Evolutionary conservation across 2,888 invertebrate species (phyloP), one percentile per base, ranked within the genome.

Genomic region (Dermolepida albohirtum): DNA sequence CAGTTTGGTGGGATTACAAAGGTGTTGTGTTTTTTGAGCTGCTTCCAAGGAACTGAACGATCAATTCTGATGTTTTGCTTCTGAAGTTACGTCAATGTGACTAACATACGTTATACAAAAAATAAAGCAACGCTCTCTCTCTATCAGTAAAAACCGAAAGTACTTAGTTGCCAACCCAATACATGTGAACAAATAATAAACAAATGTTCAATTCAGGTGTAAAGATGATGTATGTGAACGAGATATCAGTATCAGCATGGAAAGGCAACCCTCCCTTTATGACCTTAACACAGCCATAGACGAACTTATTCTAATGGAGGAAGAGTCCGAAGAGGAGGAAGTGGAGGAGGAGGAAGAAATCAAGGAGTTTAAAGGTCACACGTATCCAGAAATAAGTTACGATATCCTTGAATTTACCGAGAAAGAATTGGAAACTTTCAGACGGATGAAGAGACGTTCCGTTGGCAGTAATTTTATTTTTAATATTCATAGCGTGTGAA

Each of bases 301-400:
- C 7, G n/a, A 44, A 2, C 14, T 47, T 5, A 59, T 39, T 4
- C 8, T 41, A 4, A 50, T 44, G 16, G 57, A 50, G n/a, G 66
- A 66, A 11, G 50, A 39, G 1, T 39, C 49, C 2, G 66, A 27
- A 6, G 29, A 41, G 5, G 59, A 41, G 11, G 66, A 34, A n/a
- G 57, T 50, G 7, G 49, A 49, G 22, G 51, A 43, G 12, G 51
- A 66, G 11, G 40, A 57, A 40, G 66, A 57, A 27, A 29, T 44
- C 6, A 14, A 29, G 7, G 44, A 14, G 8, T 64, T 64, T 52
- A 34, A 49, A 5, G 59, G 43, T 0, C 41, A 66, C 12, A 22
- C 34, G 2, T 11, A 51, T 40, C 12, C 7, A 40, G 51, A 55
- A 10, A 57, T 57, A 8, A 59, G 59, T 17, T 50, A 41, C 51